A percentile compares a stretch with the other conserved stretches of the same genome.
phyloP scores from a whole-genome alignment of 2,113 vertebrate species.

The Oceanites oceanicus region DNA sequence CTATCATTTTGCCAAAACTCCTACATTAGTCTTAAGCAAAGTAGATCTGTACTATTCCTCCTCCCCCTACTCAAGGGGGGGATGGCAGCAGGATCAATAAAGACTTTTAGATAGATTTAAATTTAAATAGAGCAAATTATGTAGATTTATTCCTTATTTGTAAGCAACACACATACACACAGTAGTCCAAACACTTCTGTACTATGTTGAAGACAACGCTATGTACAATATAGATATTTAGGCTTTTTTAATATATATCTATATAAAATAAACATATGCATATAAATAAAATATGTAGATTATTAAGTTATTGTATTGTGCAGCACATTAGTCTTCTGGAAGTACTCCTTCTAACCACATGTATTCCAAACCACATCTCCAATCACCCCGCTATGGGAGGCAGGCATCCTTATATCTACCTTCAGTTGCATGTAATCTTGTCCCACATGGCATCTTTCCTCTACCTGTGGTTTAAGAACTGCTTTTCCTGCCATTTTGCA shows the following conservation, averaged over 20 bases:
- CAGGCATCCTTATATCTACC: no score
- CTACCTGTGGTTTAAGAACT: neutral
- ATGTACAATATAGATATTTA: neutral
- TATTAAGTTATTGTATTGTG: neutral
- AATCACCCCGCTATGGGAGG: neutral
- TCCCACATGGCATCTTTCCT: neutral
- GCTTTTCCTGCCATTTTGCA: neutral
- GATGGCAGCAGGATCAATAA: neutral
- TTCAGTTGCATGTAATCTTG: accelerated
- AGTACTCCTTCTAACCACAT: neutral
- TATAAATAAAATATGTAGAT: neutral
- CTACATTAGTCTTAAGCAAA: no score
- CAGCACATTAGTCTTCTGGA: neutral
- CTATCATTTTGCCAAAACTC: neutral
- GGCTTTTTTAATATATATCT: neutral
- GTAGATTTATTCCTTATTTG: neutral
- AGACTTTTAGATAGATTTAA: neutral
- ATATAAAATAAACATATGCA: neutral
- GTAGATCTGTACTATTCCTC: neutral
- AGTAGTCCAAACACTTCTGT: neutral
- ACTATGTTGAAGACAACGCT: neutral
- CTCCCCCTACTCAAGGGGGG: neutral
- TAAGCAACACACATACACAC: neutral
- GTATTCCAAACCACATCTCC: neutral
- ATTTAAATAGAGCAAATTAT: neutral